phyloP scores from a whole-genome alignment of 1,140 invertebrate species.

The Sycophila sp. region DNA sequence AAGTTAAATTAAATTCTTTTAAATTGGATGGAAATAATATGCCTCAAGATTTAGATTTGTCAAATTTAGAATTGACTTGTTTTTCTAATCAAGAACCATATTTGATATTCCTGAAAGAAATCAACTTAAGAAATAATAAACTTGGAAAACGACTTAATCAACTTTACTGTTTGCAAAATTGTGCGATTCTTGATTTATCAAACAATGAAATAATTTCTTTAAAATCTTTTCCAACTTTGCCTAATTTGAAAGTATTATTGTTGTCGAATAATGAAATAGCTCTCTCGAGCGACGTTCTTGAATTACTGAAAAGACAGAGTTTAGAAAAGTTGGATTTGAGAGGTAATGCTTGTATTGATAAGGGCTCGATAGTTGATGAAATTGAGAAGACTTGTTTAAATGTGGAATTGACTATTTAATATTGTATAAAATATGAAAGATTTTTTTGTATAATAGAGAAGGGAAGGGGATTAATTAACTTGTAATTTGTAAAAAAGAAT shows the following conservation, averaged over 20 bases:
- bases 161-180: slow-evolving; percentile 56
- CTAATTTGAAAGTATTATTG: slow-evolving; percentile 51
- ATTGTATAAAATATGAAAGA: background rate
- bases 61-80: slow-evolving; percentile 57
- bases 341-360: slow-evolving; percentile 52
- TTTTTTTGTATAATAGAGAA: no score
- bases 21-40: slow-evolving; percentile 42
- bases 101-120: slow-evolving; percentile 61
- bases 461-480: no score
- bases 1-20: slow-evolving; percentile 64
- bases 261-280: slow-evolving; percentile 55
- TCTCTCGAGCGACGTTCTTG: slow-evolving; percentile 51
- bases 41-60: slow-evolving; percentile 57
- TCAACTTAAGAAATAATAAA: slow-evolving; percentile 56
- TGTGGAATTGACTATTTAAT: slow-evolving; percentile 43
- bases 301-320: slow-evolving; percentile 49
- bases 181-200: slow-evolving; percentile 54
- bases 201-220: slow-evolving; percentile 54
- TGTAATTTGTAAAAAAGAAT: no score
- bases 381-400: slow-evolving; percentile 32
- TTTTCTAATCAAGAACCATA: slow-evolving; percentile 66
- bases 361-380: slow-evolving; percentile 25
- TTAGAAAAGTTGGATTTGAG: slow-evolving; percentile 54
- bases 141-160: slow-evolving; percentile 55
- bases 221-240: slow-evolving; percentile 53